Conservation (phyloP, 2,113 vertebrate species). For the Periophthalmus modestus region DNA sequence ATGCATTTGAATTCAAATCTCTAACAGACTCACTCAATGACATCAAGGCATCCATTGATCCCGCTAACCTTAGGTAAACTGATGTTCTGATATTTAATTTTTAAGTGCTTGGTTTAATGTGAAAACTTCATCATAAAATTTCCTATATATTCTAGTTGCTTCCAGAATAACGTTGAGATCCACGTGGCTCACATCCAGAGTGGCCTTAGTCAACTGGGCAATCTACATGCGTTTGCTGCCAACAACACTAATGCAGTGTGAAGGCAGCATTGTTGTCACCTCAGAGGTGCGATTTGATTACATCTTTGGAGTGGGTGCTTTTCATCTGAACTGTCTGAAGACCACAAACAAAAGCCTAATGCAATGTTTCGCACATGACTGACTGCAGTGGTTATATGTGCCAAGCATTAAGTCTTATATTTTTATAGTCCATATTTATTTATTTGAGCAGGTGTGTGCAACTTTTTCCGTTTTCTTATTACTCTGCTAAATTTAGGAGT, state of each 20-base stretch:
- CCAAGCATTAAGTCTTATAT: conserved; percentile 68
- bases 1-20: conserved; percentile 99
- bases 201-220: conserved; percentile 98
- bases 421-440: conserved; percentile 76
- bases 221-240: conserved; percentile 93
- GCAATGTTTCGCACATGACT: conserved; percentile 48
- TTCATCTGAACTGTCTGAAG: conserved; percentile 35
- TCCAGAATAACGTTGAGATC: conserved; percentile 99
- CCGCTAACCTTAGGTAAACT: conserved; percentile 93
- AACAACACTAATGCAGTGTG: conserved; percentile 97
- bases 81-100: background rate
- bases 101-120: background rate
- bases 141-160: conserved; percentile 81
- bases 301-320: conserved; percentile 39
- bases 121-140: background rate
- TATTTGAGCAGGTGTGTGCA: conserved; percentile 66
- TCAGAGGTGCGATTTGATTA: background rate
- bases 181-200: conserved; percentile 99
- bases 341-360: conserved; percentile 16
- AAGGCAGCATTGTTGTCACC: conserved; percentile 51
- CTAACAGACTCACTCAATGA: conserved; percentile 97
- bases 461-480: conserved; percentile 51
- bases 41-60: conserved; percentile 95
- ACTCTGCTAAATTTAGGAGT: conserved; percentile 49
- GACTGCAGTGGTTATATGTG: conserved; percentile 51